Conservation (phyloP, 2,888 invertebrate genomes). For the Cantharis flavilabris region DNA sequence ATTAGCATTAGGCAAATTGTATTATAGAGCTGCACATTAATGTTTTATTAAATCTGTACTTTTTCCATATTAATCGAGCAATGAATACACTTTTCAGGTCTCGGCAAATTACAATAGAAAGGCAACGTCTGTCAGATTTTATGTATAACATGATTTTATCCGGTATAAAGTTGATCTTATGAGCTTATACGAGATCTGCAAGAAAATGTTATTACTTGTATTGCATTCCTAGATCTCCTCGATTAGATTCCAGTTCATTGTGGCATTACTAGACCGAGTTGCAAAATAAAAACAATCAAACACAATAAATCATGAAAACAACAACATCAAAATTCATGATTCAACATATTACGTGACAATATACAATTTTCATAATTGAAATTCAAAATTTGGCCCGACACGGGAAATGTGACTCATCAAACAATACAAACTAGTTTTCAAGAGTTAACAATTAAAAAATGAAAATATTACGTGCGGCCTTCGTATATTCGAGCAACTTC, state of each 20-base stretch:
- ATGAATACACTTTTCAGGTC: conserved; percentile 15
- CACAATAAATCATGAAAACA: background rate
- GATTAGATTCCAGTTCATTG: conserved; percentile 24
- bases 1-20: background rate
- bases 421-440: background rate
- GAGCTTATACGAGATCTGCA: conserved; percentile 15
- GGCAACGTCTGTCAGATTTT: conserved; percentile 25
- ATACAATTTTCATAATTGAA: background rate
- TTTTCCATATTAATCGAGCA: conserved; percentile 11
- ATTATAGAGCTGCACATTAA: conserved; percentile 4
- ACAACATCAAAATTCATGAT: background rate
- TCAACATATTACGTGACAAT: background rate
- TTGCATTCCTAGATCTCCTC: conserved; percentile 25
- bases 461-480: background rate
- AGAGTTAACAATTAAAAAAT: background rate
- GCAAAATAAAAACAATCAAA: background rate
- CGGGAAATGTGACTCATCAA: background rate
- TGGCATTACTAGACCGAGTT: conserved; percentile 2
- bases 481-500: too few relatives aligned
- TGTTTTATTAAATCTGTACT: conserved; percentile 7
- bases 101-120: conserved; percentile 23
- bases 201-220: conserved; percentile 27
- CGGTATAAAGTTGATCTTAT: conserved; percentile 18
- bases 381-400: background rate
- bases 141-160: conserved; percentile 26